Evolutionary conservation across 2,888 invertebrate genomes (phyloP).

Genomic region (Andrena flavipes): DNA sequence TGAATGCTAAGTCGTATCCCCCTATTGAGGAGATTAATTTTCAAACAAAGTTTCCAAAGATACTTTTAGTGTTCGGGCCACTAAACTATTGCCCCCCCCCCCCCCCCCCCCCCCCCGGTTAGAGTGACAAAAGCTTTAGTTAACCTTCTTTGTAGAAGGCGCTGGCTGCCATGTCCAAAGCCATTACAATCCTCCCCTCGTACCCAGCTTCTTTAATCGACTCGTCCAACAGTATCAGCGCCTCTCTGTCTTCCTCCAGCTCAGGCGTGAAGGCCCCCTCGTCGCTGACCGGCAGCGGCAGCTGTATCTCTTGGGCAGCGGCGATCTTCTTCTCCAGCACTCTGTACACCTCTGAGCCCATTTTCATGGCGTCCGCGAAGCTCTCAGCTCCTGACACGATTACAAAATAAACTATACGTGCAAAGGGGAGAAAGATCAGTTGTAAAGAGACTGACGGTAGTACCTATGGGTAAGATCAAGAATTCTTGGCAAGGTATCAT

Average conservation of each 20-base stretch:
- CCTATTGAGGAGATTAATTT: conserved; percentile 66
- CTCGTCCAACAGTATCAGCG: conserved; percentile 73
- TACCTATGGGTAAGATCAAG: conserved; percentile 77
- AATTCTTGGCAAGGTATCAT: conserved; percentile 78
- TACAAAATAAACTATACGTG: not conserved
- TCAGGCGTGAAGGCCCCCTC: conserved; percentile 79
- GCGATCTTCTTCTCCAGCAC: conserved; percentile 75
- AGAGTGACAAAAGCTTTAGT: not conserved
- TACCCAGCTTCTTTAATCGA: conserved; percentile 78
- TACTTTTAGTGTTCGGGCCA: too few relatives aligned
- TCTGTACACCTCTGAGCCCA: conserved; percentile 78
- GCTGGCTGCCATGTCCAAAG: conserved; percentile 78
- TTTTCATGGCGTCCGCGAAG: conserved; percentile 80
- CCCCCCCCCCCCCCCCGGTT: too few relatives aligned
- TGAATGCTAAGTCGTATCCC: conserved; percentile 79
- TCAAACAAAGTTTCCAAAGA: too few relatives aligned
- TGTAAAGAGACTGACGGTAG: not conserved
- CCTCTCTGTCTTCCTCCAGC: conserved; percentile 78
- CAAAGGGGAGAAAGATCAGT: not conserved
- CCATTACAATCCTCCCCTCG: conserved; percentile 78
- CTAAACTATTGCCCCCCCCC: too few relatives aligned
- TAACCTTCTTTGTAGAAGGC: conserved; percentile 79
- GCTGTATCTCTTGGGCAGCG: conserved; percentile 71
- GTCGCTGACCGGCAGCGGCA: conserved; percentile 74
- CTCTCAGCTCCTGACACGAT: conserved; percentile 75